phyloP scores from a whole-genome alignment of 2,888 invertebrate species.

The Rhorus exstirpatorius region DNA sequence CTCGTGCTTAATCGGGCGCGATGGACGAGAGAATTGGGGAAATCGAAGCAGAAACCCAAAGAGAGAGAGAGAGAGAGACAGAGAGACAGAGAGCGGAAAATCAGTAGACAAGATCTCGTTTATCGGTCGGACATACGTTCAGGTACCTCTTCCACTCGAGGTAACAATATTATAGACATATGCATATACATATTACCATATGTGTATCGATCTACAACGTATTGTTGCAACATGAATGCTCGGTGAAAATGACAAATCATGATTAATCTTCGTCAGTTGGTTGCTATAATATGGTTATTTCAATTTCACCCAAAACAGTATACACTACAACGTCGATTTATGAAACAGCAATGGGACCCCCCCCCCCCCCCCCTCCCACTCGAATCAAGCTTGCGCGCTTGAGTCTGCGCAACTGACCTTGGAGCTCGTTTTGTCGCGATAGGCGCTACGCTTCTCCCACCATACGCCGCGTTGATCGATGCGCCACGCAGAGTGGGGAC shows the following conservation, averaged over 20 bases:
- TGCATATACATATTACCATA: not conserved
- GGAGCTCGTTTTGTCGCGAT: no score
- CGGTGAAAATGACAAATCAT: not conserved
- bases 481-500: no score
- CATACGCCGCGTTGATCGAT: no score
- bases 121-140: slow-evolving; percentile 48
- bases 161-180: slow-evolving; percentile 16
- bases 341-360: no score
- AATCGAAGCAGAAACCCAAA: slow-evolving; percentile 2
- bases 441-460: no score
- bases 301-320: no score
- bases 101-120: slow-evolving; percentile 52
- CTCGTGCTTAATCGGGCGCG: slow-evolving; percentile 61
- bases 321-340: no score
- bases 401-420: no score
- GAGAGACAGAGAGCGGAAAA: slow-evolving; percentile 6
- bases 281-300: no score
- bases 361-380: no score
- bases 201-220: slow-evolving; percentile 1
- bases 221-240: not conserved
- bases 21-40: slow-evolving; percentile 45
- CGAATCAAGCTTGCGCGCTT: no score
- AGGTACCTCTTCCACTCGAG: slow-evolving; percentile 49
- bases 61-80: slow-evolving; percentile 25
- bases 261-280: not conserved